Evolutionary conservation across 2,797 vertebrate genomes (phyloP).

Genomic region (Danio jaintianensis): DNA sequence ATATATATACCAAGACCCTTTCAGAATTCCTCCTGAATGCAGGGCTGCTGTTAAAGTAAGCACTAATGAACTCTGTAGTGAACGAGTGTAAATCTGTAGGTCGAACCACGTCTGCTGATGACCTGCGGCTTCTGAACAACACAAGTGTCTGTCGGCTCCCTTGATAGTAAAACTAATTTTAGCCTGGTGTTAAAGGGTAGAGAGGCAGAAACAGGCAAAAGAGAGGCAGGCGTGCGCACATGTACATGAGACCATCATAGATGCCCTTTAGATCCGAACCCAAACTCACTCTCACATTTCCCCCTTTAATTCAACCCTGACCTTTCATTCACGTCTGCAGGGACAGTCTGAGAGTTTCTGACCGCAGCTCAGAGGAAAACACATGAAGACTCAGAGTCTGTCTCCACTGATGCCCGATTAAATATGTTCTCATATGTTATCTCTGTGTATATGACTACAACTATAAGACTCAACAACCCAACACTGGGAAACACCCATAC

Average conservation of each 20-base stretch:
- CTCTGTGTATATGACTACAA: not conserved
- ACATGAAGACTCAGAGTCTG: not conserved
- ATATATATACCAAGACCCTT: no score
- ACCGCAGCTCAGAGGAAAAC: not conserved
- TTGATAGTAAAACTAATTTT: constrained; percentile 51
- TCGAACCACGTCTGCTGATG: not conserved
- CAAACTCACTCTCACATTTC: constrained; percentile 49
- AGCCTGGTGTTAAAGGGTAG: constrained; percentile 44
- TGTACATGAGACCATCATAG: constrained; percentile 13
- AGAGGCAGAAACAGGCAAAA: constrained; percentile 19
- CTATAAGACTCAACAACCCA: not conserved
- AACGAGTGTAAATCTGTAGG: not conserved
- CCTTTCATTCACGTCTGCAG: constrained; percentile 53
- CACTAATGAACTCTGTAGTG: no score
- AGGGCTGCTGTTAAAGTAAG: no score
- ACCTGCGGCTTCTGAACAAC: not conserved
- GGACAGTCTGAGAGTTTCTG: constrained; percentile 42
- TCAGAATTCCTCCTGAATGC: no score
- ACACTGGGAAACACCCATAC: no score
- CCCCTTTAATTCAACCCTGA: constrained; percentile 50
- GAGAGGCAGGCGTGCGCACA: not conserved
- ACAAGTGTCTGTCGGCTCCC: constrained; percentile 15
- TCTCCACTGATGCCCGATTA: not conserved
- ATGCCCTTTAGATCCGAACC: constrained; percentile 50
- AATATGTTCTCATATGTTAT: not conserved